These are phyloP conservation scores for Dicroscelio sp. DNA, from an alignment of 2,888 invertebrate species.

Conservation along the genomic window DNA sequence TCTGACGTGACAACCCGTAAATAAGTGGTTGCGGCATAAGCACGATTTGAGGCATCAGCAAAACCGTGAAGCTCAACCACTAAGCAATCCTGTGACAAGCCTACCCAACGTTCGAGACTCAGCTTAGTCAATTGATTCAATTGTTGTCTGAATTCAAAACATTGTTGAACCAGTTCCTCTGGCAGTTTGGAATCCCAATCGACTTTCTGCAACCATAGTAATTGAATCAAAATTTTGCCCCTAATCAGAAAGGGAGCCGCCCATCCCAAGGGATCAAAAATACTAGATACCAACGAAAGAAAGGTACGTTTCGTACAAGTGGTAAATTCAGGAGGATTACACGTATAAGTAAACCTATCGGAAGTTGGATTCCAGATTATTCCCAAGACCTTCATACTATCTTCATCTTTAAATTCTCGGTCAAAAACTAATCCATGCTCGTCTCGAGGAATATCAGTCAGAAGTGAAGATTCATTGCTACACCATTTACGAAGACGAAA, in stretches of 20 bases:
- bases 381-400: too few relatives aligned
- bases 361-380: too few relatives aligned
- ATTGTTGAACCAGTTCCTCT: not conserved
- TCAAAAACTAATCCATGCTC: too few relatives aligned
- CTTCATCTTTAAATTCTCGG: too few relatives aligned
- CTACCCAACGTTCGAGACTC: not conserved
- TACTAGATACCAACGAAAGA: not conserved
- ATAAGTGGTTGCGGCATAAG: slow-evolving; percentile 17
- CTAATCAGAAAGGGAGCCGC: not conserved
- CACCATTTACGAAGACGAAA: too few relatives aligned
- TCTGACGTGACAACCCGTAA: not conserved
- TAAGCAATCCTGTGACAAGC: not conserved
- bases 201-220: slow-evolving; percentile 12
- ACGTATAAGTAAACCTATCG: not conserved
- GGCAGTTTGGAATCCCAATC: slow-evolving; percentile 2
- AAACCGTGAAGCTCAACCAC: slow-evolving; percentile 10
- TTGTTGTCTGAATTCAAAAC: not conserved
- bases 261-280: slow-evolving; percentile 14
- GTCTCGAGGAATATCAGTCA: too few relatives aligned
- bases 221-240: slow-evolving; percentile 26
- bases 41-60: slow-evolving; percentile 29
- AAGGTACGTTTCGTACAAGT: not conserved
- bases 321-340: not conserved
- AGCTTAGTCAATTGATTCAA: not conserved
- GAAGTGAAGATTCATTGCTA: too few relatives aligned